Conservation (phyloP, 2,797 vertebrate genomes). For the Megaceryle alcyon region DNA sequence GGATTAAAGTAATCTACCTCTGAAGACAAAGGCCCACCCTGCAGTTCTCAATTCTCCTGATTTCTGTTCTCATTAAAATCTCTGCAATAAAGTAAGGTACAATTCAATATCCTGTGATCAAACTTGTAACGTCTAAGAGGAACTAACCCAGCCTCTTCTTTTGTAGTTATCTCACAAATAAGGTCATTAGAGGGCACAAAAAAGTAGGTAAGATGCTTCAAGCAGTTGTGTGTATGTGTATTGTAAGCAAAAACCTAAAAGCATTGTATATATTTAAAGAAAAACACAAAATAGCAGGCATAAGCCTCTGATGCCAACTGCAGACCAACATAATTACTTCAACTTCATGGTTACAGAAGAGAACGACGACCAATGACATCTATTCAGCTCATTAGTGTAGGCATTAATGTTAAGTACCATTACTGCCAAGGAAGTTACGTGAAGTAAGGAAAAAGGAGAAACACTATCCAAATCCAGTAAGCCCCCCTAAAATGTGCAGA, state of each 20-base stretch:
- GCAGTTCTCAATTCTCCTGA: constrained; percentile 44
- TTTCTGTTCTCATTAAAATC: neutral
- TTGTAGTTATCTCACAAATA: neutral
- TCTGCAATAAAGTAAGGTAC: constrained; percentile 39
- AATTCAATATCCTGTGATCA: constrained; percentile 6
- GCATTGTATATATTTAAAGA: neutral
- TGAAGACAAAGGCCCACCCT: constrained; percentile 4
- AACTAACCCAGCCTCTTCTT: neutral
- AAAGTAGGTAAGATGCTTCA: neutral
- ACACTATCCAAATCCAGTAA: neutral
- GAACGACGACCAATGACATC: neutral
- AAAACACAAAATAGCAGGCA: neutral
- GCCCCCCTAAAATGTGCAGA: neutral
- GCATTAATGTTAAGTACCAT: neutral
- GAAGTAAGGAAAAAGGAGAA: neutral
- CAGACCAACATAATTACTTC: neutral
- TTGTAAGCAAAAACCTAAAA: neutral
- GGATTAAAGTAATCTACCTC: constrained; percentile 54
- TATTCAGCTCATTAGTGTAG: neutral
- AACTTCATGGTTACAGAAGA: neutral
- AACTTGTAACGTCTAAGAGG: constrained; percentile 39
- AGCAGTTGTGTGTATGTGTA: neutral
- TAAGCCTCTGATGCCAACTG: neutral
- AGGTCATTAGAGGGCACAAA: neutral
- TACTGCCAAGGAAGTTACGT: neutral